These are phyloP conservation scores for Platygyra sinensis DNA, from an alignment of 64 coral and sea anemone species.

Conservation along the genomic window DNA sequence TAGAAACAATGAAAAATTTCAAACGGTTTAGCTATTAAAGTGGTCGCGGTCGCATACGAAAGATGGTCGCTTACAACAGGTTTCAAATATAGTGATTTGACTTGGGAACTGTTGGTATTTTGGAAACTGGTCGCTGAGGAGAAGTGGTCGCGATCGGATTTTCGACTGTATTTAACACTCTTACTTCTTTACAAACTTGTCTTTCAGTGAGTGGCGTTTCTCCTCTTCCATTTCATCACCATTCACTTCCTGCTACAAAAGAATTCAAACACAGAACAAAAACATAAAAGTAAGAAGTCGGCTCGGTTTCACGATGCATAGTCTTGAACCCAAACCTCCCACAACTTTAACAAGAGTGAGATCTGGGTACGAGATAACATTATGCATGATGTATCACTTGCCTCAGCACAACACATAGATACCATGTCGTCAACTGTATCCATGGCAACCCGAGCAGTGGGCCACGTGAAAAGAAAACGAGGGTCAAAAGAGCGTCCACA, in stretches of 20 bases:
- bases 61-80: no score
- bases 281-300: neutral
- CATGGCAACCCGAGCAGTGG: slow-evolving; percentile 83
- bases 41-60: no score
- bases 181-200: slow-evolving; percentile 28
- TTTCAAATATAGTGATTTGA: no score
- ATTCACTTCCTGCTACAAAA: neutral
- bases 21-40: no score
- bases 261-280: neutral
- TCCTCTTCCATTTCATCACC: neutral
- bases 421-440: slow-evolving; percentile 69
- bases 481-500: slow-evolving; percentile 95
- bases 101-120: no score
- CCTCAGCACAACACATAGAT: slow-evolving; percentile 48
- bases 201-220: slow-evolving; percentile 23
- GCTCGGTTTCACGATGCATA: no score
- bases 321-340: no score
- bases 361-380: no score
- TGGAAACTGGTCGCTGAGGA: no score
- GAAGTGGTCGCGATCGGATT: no score
- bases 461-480: slow-evolving; percentile 86
- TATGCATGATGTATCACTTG: neutral
- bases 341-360: no score
- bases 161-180: neutral
- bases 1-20: no score